Percentiles rank a stretch among this genome's conserved stretches.
These are phyloP conservation scores for Simalia tracyae DNA, from an alignment of 2,797 vertebrate genomes.

Conservation along the genomic window DNA sequence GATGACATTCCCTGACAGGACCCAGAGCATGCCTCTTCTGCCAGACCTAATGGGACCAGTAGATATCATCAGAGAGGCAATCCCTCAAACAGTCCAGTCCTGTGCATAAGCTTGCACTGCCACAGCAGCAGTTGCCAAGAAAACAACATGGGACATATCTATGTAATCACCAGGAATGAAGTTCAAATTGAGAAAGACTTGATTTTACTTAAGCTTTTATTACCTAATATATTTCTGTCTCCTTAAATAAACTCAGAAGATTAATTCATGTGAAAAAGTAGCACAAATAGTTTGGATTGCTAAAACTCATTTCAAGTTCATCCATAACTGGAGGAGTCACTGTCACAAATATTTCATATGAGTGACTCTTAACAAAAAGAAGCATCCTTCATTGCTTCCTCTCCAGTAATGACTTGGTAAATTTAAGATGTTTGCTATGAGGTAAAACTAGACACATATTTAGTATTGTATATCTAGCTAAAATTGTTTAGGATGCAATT, in stretches of 20 bases:
- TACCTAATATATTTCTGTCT: slow-evolving; percentile 1
- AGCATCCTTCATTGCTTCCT: not conserved
- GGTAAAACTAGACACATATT: not conserved
- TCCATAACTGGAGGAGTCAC: not conserved
- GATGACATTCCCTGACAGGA: not conserved
- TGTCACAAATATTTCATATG: not conserved
- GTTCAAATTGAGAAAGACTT: not conserved
- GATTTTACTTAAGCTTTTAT: not conserved
- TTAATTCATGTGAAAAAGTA: not conserved
- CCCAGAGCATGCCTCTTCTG: not conserved
- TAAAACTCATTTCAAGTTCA: not conserved
- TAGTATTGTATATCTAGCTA: not conserved
- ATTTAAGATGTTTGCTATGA: not conserved
- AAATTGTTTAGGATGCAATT: not conserved
- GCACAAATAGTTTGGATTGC: slow-evolving; percentile 4
- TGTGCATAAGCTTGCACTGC: not conserved
- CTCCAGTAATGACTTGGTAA: not conserved
- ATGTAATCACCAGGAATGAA: not conserved
- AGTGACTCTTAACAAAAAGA: not conserved
- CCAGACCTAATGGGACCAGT: not conserved
- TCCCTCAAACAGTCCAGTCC: not conserved
- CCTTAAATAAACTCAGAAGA: not conserved
- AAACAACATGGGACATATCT: not conserved
- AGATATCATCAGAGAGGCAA: not conserved
- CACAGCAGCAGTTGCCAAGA: not conserved